Conservation (phyloP, 2,797 vertebrate genomes). For the Pangasius mekongensis region DNA sequence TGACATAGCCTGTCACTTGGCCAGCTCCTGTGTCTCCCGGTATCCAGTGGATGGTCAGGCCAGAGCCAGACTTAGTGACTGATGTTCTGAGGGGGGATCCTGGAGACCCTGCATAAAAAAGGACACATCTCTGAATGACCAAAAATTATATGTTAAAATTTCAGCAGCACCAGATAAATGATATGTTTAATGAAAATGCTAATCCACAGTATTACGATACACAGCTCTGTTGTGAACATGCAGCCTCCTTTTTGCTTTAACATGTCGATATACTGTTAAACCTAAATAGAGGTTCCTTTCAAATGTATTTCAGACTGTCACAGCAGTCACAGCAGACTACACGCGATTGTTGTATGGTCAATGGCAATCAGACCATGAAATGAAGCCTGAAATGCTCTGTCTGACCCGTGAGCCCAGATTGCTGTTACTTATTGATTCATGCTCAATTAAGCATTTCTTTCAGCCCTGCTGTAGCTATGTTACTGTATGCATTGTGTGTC, state of each 20-base stretch:
- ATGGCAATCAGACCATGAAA: conserved; percentile 42
- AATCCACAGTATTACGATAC: background rate
- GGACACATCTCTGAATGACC: background rate
- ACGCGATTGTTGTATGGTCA: conserved; percentile 1
- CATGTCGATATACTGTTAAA: conserved; percentile 8
- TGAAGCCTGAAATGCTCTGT: conserved; percentile 8
- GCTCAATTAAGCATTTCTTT: conserved; percentile 52
- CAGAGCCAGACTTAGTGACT: conserved; percentile 86
- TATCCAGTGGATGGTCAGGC: conserved; percentile 85
- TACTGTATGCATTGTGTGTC: conserved; percentile 34
- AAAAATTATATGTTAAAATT: background rate
- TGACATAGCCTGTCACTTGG: conserved; percentile 85
- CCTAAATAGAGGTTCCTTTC: background rate
- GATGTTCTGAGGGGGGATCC: conserved; percentile 84
- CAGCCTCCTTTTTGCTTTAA: background rate
- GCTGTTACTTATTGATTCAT: conserved; percentile 53
- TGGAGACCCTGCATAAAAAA: conserved; percentile 79
- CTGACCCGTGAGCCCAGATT: conserved; percentile 32
- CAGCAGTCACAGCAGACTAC: background rate
- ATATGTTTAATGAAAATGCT: background rate
- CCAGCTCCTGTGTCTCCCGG: conserved; percentile 81
- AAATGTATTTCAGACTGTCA: conserved; percentile 11
- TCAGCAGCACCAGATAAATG: background rate
- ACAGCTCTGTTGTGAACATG: conserved; percentile 2
- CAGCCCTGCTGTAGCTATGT: conserved; percentile 34